Evolutionary conservation across 30 jellyfish, hydroid and myxozoan genomes (phyloP).

Genomic region (Chironex yamaguchii): DNA sequence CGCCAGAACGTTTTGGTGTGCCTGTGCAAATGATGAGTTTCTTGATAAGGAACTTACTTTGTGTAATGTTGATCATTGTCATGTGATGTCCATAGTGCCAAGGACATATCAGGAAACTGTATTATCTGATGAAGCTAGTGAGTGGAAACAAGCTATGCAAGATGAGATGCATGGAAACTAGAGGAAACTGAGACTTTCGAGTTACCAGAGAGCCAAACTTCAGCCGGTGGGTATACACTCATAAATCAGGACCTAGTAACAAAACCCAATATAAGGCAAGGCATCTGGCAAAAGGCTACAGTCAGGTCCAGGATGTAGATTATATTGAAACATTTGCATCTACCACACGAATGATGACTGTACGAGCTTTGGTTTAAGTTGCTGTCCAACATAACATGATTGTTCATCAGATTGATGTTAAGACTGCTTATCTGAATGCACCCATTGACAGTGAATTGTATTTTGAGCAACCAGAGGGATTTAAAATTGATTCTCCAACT

Average conservation of each 20-base stretch:
- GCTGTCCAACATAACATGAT: too few relatives aligned
- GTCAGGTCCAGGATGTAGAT: conserved; percentile 21
- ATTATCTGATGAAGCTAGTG: conserved; percentile 7
- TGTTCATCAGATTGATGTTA: too few relatives aligned
- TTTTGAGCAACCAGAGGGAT: too few relatives aligned
- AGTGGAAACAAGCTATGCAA: conserved; percentile 37
- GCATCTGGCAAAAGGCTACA: conserved; percentile 51
- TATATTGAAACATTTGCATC: conserved; percentile 37
- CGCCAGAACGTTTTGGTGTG: too few relatives aligned
- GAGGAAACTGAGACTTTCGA: neutral
- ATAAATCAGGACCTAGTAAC: conserved; percentile 5
- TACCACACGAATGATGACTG: too few relatives aligned
- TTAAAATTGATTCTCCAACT: too few relatives aligned
- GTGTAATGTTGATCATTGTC: neutral
- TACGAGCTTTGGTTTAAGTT: too few relatives aligned
- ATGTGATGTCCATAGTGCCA: neutral
- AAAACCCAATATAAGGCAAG: conserved; percentile 12
- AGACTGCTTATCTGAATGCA: too few relatives aligned
- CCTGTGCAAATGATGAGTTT: conserved; percentile 12
- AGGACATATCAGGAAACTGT: conserved; percentile 19
- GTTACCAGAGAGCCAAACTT: conserved; percentile 20
- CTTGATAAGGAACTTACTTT: neutral
- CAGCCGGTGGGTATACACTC: conserved; percentile 60
- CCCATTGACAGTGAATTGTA: too few relatives aligned
- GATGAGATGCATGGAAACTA: conserved; percentile 15